Evolutionary conservation across 2,888 invertebrate genomes (phyloP), one percentile per base, ranked within the genome.

Genomic region (Pogonocherus hispidulus): DNA sequence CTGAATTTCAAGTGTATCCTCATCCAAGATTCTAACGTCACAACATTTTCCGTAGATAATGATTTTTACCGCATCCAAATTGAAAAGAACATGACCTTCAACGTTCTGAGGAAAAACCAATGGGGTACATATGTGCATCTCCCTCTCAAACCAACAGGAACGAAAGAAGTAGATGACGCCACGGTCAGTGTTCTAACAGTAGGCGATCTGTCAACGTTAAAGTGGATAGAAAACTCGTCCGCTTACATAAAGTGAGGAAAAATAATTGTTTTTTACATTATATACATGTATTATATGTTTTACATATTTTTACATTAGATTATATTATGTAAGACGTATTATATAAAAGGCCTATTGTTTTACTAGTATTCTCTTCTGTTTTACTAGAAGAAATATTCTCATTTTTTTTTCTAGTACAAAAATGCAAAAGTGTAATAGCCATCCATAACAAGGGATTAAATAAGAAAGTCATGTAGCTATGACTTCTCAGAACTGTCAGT

Each of bases 151-250:
- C 47, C 52, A 0, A 32, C 73, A 14, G 49, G 67, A 5, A 63
- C 63, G 1, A 69, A 54, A 18, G 59, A 72, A 11, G 71, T 71
- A 5, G 41, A 76, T 89, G 35, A 91, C 92, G 6, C 90, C 92
- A 20, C 71, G 4, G 59, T 66, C 2, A 41, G 51, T 5, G 57
- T 74, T 35, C 23, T 46, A 44, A 70, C 71, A 6, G 16, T 69
- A 3, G 97, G 97, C 60, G 97, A 98, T 83, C 86, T 98, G 59
- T 92, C 94, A 0, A 92, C 94, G 0, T 81, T 98, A 51, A 88
- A 86, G 2, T 95, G 95, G 95, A 85, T 95, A 9, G 91, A 96
- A 82, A 92, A 92, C 1, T 87, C 89, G 0, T 44, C 62, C 0
- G 54, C 66, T 47, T 46, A 64, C 19, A 16, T 19, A 16, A 70